Evolutionary conservation across 2,797 vertebrate genomes (phyloP).

Genomic region (Tamandua tetradactyla): DNA sequence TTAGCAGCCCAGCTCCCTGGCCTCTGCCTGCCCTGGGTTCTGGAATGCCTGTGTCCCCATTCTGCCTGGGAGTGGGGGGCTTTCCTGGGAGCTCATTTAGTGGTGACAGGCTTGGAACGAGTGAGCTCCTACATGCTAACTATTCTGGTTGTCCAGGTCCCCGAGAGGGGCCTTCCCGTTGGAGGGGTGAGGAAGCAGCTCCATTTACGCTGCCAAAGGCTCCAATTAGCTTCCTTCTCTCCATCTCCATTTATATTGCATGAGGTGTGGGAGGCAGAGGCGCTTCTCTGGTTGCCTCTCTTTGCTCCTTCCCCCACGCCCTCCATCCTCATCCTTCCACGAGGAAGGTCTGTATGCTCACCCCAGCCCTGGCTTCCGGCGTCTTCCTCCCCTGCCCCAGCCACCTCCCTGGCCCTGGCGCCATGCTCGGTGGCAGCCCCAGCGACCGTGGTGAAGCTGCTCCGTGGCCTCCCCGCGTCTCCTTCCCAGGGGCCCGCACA

Average conservation of each 20-base stretch:
- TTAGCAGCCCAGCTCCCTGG: not conserved
- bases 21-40: not conserved
- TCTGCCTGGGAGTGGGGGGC: not conserved
- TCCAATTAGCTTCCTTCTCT: constrained; percentile 31
- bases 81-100: constrained; percentile 68
- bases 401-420: not conserved
- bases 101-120: not conserved
- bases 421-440: not conserved
- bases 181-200: constrained; percentile 42
- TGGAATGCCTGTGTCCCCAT: not conserved
- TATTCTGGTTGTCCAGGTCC: not conserved
- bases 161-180: not conserved
- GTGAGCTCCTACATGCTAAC: not conserved
- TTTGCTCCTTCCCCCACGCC: not conserved
- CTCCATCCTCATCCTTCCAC: not conserved
- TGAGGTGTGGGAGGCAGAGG: not conserved
- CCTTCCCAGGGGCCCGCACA: not conserved
- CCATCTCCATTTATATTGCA: constrained; percentile 39
- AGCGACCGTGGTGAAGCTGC: constrained; percentile 50
- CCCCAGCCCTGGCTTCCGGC: not conserved
- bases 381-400: not conserved
- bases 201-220: constrained; percentile 43
- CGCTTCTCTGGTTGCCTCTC: not conserved
- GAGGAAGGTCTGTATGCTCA: not conserved
- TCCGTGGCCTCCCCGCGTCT: not conserved